Evolutionary conservation across 2,113 vertebrate genomes (phyloP).

Genomic region (Pantherophis guttatus): DNA sequence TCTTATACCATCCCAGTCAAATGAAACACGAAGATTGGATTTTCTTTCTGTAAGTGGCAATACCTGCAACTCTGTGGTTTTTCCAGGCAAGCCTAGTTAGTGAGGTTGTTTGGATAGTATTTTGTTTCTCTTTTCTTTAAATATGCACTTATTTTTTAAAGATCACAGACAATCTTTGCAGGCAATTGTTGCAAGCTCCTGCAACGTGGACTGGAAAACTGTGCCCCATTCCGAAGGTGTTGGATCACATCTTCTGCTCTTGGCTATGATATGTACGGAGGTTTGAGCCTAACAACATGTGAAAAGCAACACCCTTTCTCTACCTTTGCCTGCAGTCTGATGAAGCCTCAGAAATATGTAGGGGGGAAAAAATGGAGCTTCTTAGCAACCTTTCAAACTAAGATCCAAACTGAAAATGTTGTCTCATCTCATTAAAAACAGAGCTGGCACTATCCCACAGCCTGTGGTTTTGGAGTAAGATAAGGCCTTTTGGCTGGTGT

Average conservation of each 20-base stretch:
- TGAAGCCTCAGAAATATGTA: background rate
- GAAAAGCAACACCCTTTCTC: background rate
- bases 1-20: background rate
- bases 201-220: background rate
- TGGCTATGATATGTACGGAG: background rate
- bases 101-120: background rate
- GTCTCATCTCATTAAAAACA: background rate
- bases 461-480: background rate
- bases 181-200: background rate
- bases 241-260: background rate
- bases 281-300: background rate
- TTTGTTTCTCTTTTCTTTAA: background rate
- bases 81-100: background rate
- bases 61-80: background rate
- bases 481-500: background rate
- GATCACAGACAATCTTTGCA: background rate
- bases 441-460: background rate
- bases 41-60: background rate
- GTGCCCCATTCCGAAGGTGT: background rate
- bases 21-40: background rate
- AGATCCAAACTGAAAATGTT: background rate
- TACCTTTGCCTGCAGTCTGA: background rate
- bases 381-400: background rate
- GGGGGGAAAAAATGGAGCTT: background rate
- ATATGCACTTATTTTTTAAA: background rate